Conservation (phyloP, 2,888 invertebrate genomes). For the Lottia scabra region DNA sequence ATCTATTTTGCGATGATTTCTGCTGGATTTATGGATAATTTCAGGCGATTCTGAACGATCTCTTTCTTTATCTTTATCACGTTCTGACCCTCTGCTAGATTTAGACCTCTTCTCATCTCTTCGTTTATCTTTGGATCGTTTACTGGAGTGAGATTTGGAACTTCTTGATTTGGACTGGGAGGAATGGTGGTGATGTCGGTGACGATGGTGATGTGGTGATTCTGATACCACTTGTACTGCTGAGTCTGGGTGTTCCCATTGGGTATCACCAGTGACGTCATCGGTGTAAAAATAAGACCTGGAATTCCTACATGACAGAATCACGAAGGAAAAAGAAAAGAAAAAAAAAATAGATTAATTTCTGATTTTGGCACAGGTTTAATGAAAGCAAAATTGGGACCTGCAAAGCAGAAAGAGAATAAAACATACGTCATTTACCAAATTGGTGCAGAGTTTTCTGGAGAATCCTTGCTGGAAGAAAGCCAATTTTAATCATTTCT, state of each 20-base stretch:
- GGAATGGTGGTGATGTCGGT: slow-evolving; percentile 38
- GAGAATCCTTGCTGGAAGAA: too few species aligned
- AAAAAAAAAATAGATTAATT: slow-evolving; percentile 27
- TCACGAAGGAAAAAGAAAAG: slow-evolving; percentile 34
- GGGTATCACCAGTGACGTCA: slow-evolving; percentile 74
- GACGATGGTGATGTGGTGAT: slow-evolving; percentile 34
- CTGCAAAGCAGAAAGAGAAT: neutral
- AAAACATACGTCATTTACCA: slow-evolving; percentile 3
- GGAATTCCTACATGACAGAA: slow-evolving; percentile 73
- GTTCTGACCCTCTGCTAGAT: neutral
- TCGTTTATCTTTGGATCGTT: neutral
- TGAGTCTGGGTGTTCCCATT: slow-evolving; percentile 74
- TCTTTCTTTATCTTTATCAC: neutral
- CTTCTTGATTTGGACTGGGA: slow-evolving; percentile 33
- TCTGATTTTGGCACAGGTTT: neutral
- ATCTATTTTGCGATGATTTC: neutral
- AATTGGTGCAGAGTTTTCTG: too few species aligned
- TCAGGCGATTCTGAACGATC: neutral
- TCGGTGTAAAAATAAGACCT: slow-evolving; percentile 80
- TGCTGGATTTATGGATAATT: neutral
- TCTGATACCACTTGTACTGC: slow-evolving; percentile 15
- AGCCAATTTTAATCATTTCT: too few species aligned
- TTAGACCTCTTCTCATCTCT: neutral
- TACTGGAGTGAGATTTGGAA: slow-evolving; percentile 13
- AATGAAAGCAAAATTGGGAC: neutral